These are phyloP conservation scores for Oscheius myriophilus DNA, from an alignment of 2,888 invertebrate species.

Conservation along the genomic window DNA sequence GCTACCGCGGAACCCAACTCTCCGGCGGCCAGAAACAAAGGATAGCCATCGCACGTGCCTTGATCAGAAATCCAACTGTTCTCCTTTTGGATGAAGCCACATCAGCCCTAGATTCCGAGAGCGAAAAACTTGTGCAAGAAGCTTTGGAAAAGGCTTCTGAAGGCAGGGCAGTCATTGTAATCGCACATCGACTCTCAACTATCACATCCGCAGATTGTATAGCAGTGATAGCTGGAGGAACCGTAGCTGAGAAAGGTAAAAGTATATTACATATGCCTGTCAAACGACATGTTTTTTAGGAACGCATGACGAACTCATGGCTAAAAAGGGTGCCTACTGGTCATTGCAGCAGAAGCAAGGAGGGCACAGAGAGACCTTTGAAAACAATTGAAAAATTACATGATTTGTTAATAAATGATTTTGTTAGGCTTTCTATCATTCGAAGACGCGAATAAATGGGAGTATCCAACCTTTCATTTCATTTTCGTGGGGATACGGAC, in stretches of 20 bases:
- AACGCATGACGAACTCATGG: constrained; percentile 79
- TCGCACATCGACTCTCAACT: constrained; percentile 74
- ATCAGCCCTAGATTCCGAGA: constrained; percentile 72
- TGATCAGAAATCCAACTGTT: constrained; percentile 71
- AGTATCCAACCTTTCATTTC: too few species aligned
- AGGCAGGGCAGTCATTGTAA: constrained; percentile 72
- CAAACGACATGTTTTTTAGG: constrained; percentile 72
- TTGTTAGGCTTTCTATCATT: too few species aligned
- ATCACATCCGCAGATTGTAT: constrained; percentile 71
- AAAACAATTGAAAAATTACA: too few species aligned
- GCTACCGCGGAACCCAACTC: constrained; percentile 72
- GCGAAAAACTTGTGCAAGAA: constrained; percentile 72
- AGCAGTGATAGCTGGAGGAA: constrained; percentile 59
- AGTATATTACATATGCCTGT: neutral
- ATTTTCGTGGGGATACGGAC: too few species aligned
- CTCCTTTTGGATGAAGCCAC: constrained; percentile 71
- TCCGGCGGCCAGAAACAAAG: constrained; percentile 74
- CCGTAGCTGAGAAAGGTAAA: constrained; percentile 76
- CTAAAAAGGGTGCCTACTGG: constrained; percentile 79
- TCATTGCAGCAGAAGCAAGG: constrained; percentile 71
- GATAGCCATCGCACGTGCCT: constrained; percentile 72
- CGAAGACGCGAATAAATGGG: too few species aligned
- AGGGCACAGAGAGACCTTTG: neutral
- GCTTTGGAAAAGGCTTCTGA: constrained; percentile 76
- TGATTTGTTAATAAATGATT: too few species aligned